Base-by-base conservation (phyloP, 1,140 invertebrate genomes). In the Drosophila micromelanica region DNA sequence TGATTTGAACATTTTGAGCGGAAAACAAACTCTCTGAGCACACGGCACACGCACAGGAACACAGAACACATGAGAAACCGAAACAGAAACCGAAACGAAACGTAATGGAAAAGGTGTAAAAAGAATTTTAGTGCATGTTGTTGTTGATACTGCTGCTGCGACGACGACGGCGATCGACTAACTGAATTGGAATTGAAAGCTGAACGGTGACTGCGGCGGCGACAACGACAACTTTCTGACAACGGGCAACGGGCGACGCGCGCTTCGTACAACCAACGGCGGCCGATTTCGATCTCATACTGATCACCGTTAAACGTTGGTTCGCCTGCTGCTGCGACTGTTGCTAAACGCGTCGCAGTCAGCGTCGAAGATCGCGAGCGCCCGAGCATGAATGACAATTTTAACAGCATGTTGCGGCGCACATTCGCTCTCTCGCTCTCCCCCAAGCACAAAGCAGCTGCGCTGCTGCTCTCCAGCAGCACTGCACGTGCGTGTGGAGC, bases 271-370 rank as follows among this genome's bases (percentile, higher is more conserved):
- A 77, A 76, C 82, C 82, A 78, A 76, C 82, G 63, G 32, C 78
- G 78, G 70, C 78, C 82, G 82, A 76, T 73, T 86, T 63, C 64
- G 76, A 82, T 87, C 73, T 81, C 69, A 48, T 70, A 84, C 76
- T 77, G 80, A 84, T 84, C 79, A 81, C 79, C 73, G 70, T 78
- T 76, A 80, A 81, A 61, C 72, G 71, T 54, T 71, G 54, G 67
- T 45, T 45, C 62, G 42, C 40, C 59, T 56, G 57, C 60, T 37
- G 43, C 51, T 35, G 69, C 13, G 23, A 20, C 57, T 40, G 63
- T 35, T 37, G 59, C 46, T 42, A 45, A 64, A 32, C 30, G 61
- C 17, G 48, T 15, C 56, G 60, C 38, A 48, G 78, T 68, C 55
- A 23, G 51, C 57, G 71, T 55, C 37, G 27, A 60, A 57, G 71